These are phyloP conservation scores for Drosophila tripunctata DNA, from an alignment of 2,888 invertebrate species.

Conservation along the genomic window DNA sequence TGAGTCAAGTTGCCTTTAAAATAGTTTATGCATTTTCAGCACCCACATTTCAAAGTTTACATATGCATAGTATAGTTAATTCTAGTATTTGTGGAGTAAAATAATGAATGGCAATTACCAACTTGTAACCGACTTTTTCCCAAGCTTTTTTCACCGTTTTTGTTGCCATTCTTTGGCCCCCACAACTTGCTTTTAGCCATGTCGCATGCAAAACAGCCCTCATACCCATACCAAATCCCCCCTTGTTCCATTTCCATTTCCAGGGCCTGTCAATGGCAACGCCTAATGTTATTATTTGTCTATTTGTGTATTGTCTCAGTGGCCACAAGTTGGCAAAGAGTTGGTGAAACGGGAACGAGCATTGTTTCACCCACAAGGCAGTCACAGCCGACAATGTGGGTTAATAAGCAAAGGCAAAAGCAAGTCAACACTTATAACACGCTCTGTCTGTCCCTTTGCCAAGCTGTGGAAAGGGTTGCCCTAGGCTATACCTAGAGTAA, in stretches of 20 bases:
- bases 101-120: conserved; percentile 21
- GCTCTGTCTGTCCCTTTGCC: no score
- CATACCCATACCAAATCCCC: background rate
- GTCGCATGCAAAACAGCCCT: conserved; percentile 41
- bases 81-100: background rate
- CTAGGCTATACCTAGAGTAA: background rate
- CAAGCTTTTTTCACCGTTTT: conserved; percentile 38
- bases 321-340: conserved; percentile 32
- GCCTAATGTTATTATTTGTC: conserved; percentile 60
- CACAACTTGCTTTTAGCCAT: conserved; percentile 8
- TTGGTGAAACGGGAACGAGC: conserved; percentile 32
- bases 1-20: background rate
- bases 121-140: conserved; percentile 31
- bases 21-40: conserved; percentile 22
- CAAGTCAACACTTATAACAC: conserved; percentile 22
- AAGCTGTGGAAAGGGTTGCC: background rate
- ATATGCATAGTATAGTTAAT: background rate
- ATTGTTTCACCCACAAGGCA: conserved; percentile 55
- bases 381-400: conserved; percentile 58
- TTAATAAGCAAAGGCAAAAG: conserved; percentile 59
- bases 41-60: conserved; percentile 6
- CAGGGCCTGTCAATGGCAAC: conserved; percentile 62
- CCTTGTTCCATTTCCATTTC: conserved; percentile 19
- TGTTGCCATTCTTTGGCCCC: conserved; percentile 21
- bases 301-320: conserved; percentile 36